Evolutionary conservation across 2,888 invertebrate species (phyloP).

Genomic region (Alviniconcha strummeri): DNA sequence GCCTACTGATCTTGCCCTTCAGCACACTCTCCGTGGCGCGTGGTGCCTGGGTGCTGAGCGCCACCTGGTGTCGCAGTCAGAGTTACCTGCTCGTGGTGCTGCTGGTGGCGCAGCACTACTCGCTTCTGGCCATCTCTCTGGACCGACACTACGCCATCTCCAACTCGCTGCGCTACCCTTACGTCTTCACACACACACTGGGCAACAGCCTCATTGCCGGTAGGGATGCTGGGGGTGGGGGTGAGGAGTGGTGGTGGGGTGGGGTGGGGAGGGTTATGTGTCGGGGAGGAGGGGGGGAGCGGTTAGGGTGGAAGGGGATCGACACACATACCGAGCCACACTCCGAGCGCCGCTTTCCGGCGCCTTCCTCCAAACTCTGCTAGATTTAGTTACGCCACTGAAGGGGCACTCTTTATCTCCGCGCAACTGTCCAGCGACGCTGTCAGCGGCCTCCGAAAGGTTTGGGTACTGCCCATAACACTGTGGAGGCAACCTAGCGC

Average conservation of each 20-base stretch:
- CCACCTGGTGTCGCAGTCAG: conserved; percentile 51
- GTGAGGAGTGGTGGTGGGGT: neutral
- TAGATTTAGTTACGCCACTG: too few species aligned
- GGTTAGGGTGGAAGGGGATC: too few species aligned
- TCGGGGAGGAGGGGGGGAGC: neutral
- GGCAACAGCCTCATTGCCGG: conserved; percentile 45
- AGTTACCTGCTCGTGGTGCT: conserved; percentile 54
- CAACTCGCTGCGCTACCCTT: conserved; percentile 57
- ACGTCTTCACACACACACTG: conserved; percentile 53
- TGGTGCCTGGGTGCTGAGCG: conserved; percentile 44
- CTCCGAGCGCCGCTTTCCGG: too few species aligned
- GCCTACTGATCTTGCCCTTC: conserved; percentile 52
- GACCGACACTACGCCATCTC: conserved; percentile 61
- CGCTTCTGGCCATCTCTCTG: conserved; percentile 53
- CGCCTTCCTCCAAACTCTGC: too few species aligned
- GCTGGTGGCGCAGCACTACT: conserved; percentile 49
- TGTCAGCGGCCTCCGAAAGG: too few species aligned
- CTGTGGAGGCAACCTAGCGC: too few species aligned
- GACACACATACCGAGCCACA: too few species aligned
- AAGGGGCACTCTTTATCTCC: too few species aligned
- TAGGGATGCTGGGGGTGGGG: neutral
- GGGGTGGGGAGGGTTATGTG: neutral
- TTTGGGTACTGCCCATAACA: too few species aligned
- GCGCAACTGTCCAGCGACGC: too few species aligned
- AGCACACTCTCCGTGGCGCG: conserved; percentile 50